Percentiles rank a stretch among this genome's conserved stretches.
These are phyloP conservation scores for Cyphomyrus discorhynchus DNA, from an alignment of 2,113 vertebrate species.

Conservation along the genomic window DNA sequence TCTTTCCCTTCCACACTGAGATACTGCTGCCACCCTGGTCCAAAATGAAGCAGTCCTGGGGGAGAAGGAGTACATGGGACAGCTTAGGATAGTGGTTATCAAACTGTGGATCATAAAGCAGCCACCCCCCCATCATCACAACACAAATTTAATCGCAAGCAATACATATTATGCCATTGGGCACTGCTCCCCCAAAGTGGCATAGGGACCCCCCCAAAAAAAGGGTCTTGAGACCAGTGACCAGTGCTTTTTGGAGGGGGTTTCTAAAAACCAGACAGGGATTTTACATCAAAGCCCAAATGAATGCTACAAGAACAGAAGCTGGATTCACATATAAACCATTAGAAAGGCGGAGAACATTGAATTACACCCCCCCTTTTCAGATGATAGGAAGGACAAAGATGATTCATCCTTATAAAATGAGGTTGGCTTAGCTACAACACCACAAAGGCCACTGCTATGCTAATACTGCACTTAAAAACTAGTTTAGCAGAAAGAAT, in stretches of 20 bases:
- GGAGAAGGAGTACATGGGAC: conserved; percentile 9
- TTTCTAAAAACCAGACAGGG: background rate
- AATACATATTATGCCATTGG: background rate
- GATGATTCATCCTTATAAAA: background rate
- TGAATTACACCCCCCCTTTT: background rate
- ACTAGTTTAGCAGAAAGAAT: background rate
- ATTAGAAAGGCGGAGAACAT: background rate
- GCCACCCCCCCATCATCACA: no score
- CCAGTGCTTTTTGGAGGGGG: background rate
- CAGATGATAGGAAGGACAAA: background rate
- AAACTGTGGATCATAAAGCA: background rate
- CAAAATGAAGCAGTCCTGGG: conserved; percentile 79
- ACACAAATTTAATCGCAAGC: background rate
- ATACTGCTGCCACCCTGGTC: conserved; percentile 74
- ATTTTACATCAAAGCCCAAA: background rate
- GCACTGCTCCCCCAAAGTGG: background rate
- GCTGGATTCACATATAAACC: background rate
- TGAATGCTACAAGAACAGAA: background rate
- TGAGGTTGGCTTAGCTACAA: background rate
- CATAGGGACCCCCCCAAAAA: background rate
- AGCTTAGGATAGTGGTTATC: background rate
- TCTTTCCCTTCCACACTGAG: conserved; percentile 82
- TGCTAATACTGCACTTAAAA: background rate
- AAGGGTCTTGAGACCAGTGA: background rate
- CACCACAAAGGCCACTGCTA: background rate